A percentile compares a stretch with the other conserved stretches of the same genome.
phyloP scores from a whole-genome alignment of 2,888 invertebrate genomes.

The Amphipoea lucens region DNA sequence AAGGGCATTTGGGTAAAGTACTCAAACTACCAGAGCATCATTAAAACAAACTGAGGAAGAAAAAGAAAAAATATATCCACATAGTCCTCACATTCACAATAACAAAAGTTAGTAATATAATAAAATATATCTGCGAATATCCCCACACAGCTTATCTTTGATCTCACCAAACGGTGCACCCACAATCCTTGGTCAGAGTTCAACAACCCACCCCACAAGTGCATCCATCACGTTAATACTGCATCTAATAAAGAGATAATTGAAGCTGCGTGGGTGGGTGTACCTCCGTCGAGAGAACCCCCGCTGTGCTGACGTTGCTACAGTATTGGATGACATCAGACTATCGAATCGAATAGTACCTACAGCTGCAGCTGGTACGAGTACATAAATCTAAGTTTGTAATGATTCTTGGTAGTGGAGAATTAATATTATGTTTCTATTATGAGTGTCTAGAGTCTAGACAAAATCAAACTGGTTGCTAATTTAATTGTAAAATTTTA shows the following conservation, averaged over 20 bases:
- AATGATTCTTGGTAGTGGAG: conserved; percentile 15
- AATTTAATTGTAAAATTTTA: too few relatives aligned
- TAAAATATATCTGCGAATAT: not conserved
- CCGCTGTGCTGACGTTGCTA: conserved; percentile 21
- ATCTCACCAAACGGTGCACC: conserved; percentile 22
- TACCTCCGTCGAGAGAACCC: conserved; percentile 37
- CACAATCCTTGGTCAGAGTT: conserved; percentile 61
- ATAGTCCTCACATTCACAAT: too few relatives aligned
- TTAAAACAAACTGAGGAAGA: too few relatives aligned
- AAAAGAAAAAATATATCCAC: too few relatives aligned
- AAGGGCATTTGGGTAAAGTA: too few relatives aligned
- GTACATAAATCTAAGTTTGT: conserved; percentile 24
- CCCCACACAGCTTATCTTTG: not conserved
- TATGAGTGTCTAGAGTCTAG: too few relatives aligned
- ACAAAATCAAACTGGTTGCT: too few relatives aligned
- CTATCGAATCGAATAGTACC: conserved; percentile 11
- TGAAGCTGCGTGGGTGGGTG: conserved; percentile 69
- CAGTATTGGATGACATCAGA: conserved; percentile 52
- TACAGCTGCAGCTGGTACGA: not conserved
- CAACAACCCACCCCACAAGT: conserved; percentile 64
- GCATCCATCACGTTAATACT: conserved; percentile 69
- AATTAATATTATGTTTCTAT: conserved; percentile 4
- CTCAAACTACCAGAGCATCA: too few relatives aligned
- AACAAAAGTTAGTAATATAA: too few relatives aligned
- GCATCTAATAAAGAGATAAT: conserved; percentile 75